Conservation (phyloP, 2,888 invertebrate species). For the Philonicus albiceps region DNA sequence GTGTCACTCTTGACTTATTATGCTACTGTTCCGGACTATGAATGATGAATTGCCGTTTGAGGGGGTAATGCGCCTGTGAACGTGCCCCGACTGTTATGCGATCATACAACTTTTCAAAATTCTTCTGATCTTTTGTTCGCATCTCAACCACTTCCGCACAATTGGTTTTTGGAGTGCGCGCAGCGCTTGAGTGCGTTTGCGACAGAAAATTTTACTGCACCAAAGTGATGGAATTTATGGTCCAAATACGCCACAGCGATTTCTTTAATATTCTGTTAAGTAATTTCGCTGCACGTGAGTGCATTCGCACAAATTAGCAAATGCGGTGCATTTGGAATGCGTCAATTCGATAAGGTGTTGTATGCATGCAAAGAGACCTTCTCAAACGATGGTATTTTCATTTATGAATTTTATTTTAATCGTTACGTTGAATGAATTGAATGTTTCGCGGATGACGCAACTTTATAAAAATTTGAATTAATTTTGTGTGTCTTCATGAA, state of each 20-base stretch:
- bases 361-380: background rate
- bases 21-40: background rate
- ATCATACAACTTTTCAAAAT: background rate
- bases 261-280: background rate
- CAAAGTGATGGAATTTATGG: background rate
- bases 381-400: background rate
- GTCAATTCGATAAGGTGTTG: background rate
- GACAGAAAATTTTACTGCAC: background rate
- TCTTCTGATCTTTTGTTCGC: background rate
- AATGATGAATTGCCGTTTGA: background rate
- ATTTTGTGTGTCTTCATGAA: background rate
- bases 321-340: background rate
- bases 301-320: background rate
- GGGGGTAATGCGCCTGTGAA: background rate
- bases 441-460: background rate
- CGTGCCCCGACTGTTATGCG: background rate
- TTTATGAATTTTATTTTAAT: background rate
- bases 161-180: background rate
- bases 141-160: background rate
- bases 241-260: background rate
- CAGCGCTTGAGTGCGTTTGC: background rate
- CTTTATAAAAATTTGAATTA: background rate
- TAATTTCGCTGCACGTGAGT: background rate
- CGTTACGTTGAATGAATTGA: background rate
- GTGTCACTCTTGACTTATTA: background rate